Base-by-base conservation (phyloP, 2,888 invertebrate genomes). In the Drosophila prolongata region DNA sequence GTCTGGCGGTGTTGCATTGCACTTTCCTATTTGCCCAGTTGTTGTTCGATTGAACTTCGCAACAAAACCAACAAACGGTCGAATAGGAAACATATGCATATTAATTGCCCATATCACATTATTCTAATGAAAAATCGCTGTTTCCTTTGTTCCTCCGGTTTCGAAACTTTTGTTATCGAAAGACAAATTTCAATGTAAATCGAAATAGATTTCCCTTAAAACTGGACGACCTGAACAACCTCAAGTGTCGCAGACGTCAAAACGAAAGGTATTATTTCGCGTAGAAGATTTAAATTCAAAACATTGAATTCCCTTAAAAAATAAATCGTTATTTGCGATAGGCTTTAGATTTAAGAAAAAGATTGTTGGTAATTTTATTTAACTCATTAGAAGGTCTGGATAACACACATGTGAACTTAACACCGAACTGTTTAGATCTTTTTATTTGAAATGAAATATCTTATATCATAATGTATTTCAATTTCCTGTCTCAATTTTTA, bases 21-120 rank as follows among this genome's bases (percentile, higher is more conserved):
- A 79, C 80, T 79, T 86, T 86, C 70, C 53, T 86, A 82, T 88
- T 88, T 83, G 76, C 65, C 60, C 89, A 83, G 83, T 83, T 83
- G 82, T 68, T 82, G 86, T 86, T 87, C 73, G 66, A 47, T 54
- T 60, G 75, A 78, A 74, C 64, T 71, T 60, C 54, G 66, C 46
- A 53, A 37, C 54, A 67, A 66, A 62, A 46, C 46, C 68, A 66
- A 54, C 68, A 54, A 67, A 54, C 34, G 54, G 34, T 30, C 46
- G 68, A 42, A 47, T 65, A 46, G 66, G 61, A 83, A 83, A 82
- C 83, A 83, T 77, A 82, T 84, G 83, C 83, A 86, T 84, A 84
- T 84, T 84, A 80, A 84, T 84, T 84, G 75, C 83, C 86, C 70
- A 65, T 62, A 60, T 57, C 52, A 59, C 61, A 61, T 59, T 71